Percentiles rank a stretch among this genome's conserved stretches.
Evolutionary conservation across 2,797 vertebrate species (phyloP).

Genomic region (Siniperca obscura): DNA sequence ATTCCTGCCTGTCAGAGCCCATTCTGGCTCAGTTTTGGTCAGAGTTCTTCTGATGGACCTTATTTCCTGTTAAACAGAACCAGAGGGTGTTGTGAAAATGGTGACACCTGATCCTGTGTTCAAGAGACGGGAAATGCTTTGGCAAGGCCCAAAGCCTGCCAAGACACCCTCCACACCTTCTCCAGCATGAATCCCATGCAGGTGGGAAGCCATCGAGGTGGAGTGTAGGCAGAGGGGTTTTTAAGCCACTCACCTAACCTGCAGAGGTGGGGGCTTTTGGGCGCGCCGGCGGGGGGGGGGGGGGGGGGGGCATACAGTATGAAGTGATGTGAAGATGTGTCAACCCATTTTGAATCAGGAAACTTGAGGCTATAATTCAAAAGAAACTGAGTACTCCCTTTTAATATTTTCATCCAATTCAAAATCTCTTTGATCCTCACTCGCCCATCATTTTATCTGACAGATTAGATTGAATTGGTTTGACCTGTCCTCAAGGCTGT

Average conservation of each 20-base stretch:
- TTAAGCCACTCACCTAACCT: conserved; percentile 29
- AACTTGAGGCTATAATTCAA: conserved; percentile 66
- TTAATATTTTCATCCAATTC: conserved; percentile 65
- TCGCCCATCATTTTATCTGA: conserved; percentile 79
- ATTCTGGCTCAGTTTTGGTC: conserved; percentile 88
- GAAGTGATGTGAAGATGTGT: conserved; percentile 33
- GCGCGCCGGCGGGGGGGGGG: too few relatives aligned
- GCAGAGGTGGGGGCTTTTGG: conserved; percentile 39
- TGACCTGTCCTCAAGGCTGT: conserved; percentile 77
- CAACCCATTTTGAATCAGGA: conserved; percentile 48
- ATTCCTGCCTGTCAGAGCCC: conserved; percentile 90
- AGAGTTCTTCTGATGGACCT: conserved; percentile 88
- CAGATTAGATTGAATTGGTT: conserved; percentile 82
- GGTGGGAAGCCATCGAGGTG: conserved; percentile 30
- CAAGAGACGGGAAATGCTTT: conserved; percentile 78
- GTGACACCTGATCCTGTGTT: conserved; percentile 88
- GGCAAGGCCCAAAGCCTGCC: conserved; percentile 72
- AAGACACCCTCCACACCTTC: conserved; percentile 73
- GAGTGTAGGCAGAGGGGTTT: conserved; percentile 29
- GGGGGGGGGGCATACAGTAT: neutral
- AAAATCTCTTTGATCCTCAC: conserved; percentile 61
- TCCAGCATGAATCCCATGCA: conserved; percentile 53
- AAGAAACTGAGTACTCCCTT: conserved; percentile 62
- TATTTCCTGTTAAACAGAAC: conserved; percentile 88
- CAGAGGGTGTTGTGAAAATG: conserved; percentile 88